Percentiles rank a stretch among this genome's conserved stretches.
phyloP scores from a whole-genome alignment of 2,888 invertebrate genomes.

The Pyrocoelia pectoralis region DNA sequence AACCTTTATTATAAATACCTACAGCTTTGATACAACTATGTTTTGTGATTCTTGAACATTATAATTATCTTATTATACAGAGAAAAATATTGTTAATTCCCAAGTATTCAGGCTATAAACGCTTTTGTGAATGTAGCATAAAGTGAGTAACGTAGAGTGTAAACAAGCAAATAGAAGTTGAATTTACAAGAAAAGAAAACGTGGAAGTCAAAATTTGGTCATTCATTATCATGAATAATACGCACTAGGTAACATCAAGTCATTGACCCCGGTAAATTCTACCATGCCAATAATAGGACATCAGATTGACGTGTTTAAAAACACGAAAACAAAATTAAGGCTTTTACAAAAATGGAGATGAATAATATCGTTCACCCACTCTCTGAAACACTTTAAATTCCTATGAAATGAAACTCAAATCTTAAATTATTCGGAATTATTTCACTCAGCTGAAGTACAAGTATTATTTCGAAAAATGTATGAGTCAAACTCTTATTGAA shows the following conservation, averaged over 20 bases:
- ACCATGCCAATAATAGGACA: slow-evolving; percentile 1
- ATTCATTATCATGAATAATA: slow-evolving; percentile 1
- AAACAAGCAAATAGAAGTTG: neutral
- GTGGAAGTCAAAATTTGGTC: neutral
- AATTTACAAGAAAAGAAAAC: slow-evolving; percentile 1
- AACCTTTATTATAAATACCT: slow-evolving; percentile 3
- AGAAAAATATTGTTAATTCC: neutral
- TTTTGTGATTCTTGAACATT: neutral
- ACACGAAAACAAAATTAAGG: neutral
- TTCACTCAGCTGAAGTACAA: too few species aligned
- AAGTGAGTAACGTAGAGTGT: neutral
- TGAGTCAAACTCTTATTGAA: too few species aligned
- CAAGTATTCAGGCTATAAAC: too few species aligned
- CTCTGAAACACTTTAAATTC: neutral
- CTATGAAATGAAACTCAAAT: too few species aligned
- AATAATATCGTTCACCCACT: neutral
- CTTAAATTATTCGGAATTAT: too few species aligned
- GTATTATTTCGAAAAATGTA: too few species aligned
- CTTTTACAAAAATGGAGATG: neutral
- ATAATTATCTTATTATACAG: neutral
- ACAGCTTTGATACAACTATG: neutral
- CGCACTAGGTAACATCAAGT: slow-evolving; percentile 1
- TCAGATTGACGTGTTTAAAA: neutral
- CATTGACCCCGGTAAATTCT: neutral
- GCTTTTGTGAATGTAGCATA: neutral